Evolutionary conservation across 2,113 vertebrate genomes (phyloP).

Genomic region (Zosterops lateralis): DNA sequence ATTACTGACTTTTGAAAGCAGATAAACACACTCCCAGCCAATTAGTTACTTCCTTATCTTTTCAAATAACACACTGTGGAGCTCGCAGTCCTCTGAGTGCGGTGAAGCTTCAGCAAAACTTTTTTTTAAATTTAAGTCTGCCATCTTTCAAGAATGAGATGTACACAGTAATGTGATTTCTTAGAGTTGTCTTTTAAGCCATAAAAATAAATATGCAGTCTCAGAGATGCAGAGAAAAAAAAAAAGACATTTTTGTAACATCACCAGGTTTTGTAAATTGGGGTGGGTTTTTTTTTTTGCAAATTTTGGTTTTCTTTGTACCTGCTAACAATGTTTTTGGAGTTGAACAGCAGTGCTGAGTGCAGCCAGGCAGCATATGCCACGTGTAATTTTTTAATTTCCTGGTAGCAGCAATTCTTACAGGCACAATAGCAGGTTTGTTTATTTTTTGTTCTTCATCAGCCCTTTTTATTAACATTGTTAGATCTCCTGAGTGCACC

Average conservation of each 20-base stretch:
- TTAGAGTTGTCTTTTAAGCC: neutral
- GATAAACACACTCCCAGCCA: neutral
- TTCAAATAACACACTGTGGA: neutral
- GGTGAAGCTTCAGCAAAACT: neutral
- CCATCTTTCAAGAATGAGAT: neutral
- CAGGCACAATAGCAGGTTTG: conserved; percentile 41
- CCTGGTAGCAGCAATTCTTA: conserved; percentile 59
- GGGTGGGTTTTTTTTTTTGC: neutral
- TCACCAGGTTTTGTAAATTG: neutral
- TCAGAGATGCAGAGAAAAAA: neutral
- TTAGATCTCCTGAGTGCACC: conserved; percentile 49
- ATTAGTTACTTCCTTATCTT: neutral
- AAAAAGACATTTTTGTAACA: neutral
- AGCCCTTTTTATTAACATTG: conserved; percentile 64
- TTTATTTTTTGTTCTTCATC: conserved; percentile 63
- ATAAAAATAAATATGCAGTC: neutral
- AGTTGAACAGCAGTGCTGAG: neutral
- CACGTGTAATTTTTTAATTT: conserved; percentile 56
- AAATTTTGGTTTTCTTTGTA: neutral
- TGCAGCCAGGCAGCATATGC: conserved; percentile 1
- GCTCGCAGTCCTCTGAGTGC: neutral
- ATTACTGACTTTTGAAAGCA: neutral
- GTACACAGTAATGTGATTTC: neutral
- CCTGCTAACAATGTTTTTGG: neutral
- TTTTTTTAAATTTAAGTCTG: neutral